These are phyloP conservation scores for Leptopilina drosophilae DNA, from an alignment of 2,888 invertebrate species.

Conservation along the genomic window DNA sequence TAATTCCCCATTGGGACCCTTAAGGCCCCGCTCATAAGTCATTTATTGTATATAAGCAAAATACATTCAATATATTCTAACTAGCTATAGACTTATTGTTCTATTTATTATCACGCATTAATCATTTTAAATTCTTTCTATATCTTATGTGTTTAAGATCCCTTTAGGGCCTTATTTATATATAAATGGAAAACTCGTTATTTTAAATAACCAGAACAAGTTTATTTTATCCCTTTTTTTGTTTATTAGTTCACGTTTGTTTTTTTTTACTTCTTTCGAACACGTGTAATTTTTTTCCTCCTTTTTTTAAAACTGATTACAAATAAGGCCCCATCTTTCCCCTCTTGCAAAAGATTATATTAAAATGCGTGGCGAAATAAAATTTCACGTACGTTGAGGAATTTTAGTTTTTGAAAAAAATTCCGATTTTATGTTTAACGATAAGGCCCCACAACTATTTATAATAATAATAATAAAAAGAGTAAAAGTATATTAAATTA, in stretches of 20 bases:
- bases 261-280: no score
- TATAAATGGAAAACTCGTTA: no score
- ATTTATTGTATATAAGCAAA: not conserved
- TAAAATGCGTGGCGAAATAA: no score
- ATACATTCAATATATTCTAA: conserved; percentile 12
- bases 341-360: no score
- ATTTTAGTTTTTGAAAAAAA: not conserved
- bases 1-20: not conserved
- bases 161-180: not conserved
- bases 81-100: not conserved
- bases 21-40: conserved; percentile 21
- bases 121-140: not conserved
- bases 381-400: no score
- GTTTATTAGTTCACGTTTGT: no score
- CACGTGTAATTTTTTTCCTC: no score
- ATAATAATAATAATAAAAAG: not conserved
- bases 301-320: no score
- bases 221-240: no score
- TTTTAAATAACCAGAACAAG: no score
- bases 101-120: not conserved
- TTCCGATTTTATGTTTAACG: not conserved
- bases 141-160: not conserved
- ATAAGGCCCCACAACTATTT: not conserved
- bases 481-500: not conserved
- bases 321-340: no score